phyloP scores from a whole-genome alignment of 2,888 invertebrate genomes.

The Microctonus aethiopoides region DNA sequence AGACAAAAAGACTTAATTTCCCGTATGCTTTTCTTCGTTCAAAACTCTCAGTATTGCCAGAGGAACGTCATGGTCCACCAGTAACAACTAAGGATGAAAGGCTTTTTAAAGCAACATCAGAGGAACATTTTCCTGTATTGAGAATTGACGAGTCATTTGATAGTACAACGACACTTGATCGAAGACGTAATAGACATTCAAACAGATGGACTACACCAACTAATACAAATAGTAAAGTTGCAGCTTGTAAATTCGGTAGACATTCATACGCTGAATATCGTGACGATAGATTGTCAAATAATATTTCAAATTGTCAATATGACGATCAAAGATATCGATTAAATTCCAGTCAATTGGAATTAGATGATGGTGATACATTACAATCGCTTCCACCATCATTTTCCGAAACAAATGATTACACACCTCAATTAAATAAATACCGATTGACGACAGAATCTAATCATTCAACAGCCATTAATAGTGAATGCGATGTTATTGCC shows the following conservation, averaged over 20 bases:
- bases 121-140: slow-evolving; percentile 70
- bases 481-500: slow-evolving; percentile 50
- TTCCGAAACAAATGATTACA: slow-evolving; percentile 37
- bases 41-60: slow-evolving; percentile 80
- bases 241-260: slow-evolving; percentile 41
- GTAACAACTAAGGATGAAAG: slow-evolving; percentile 66
- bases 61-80: slow-evolving; percentile 70
- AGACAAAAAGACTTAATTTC: slow-evolving; percentile 74
- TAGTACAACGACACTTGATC: slow-evolving; percentile 62
- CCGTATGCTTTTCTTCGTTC: slow-evolving; percentile 83
- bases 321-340: slow-evolving; percentile 51
- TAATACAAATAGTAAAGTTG: slow-evolving; percentile 34
- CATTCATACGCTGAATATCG: slow-evolving; percentile 58
- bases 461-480: slow-evolving; percentile 39
- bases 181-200: slow-evolving; percentile 52
- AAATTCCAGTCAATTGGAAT: slow-evolving; percentile 51
- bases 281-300: slow-evolving; percentile 32
- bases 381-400: slow-evolving; percentile 37
- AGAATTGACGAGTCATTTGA: slow-evolving; percentile 59
- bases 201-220: slow-evolving; percentile 22
- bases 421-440: slow-evolving; percentile 41
- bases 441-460: slow-evolving; percentile 46
- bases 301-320: slow-evolving; percentile 47
- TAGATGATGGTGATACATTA: slow-evolving; percentile 51
- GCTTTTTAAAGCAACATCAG: slow-evolving; percentile 72